These are phyloP conservation scores for Hippocampus comes DNA, from an alignment of 2,113 vertebrate species.

Conservation along the genomic window DNA sequence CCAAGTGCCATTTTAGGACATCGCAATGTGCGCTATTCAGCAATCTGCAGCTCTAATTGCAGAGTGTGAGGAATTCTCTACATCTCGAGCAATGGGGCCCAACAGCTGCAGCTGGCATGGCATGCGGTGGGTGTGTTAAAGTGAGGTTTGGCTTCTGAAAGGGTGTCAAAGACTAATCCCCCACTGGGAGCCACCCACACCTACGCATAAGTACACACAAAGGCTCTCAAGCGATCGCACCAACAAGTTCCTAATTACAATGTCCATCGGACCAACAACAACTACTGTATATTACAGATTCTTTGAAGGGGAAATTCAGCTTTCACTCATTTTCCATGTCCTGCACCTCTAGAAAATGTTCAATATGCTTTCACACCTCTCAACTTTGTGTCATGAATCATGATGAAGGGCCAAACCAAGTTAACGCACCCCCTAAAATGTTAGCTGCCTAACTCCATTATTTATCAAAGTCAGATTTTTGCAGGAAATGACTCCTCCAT, in stretches of 20 bases:
- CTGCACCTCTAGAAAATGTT: not conserved
- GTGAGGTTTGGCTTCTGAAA: conserved; percentile 51
- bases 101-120: conserved; percentile 71
- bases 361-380: not conserved
- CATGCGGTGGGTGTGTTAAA: conserved; percentile 59
- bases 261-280: not conserved
- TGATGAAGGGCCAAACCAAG: not conserved
- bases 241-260: not conserved
- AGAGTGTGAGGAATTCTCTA: conserved; percentile 56
- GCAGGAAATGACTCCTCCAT: too few relatives aligned
- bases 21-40: conserved; percentile 65
- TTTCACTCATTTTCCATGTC: not conserved
- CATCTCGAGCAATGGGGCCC: conserved; percentile 59
- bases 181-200: conserved; percentile 44
- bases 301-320: not conserved
- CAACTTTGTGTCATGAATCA: not conserved
- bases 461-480: too few relatives aligned
- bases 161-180: conserved; percentile 56
- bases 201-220: conserved; percentile 35
- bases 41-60: conserved; percentile 70
- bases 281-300: not conserved
- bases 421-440: not conserved
- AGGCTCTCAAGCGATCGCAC: conserved; percentile 1
- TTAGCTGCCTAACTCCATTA: too few relatives aligned
- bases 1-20: conserved; percentile 63